Conservation (phyloP, 2,888 invertebrate species). For the Heliconius hortense region DNA sequence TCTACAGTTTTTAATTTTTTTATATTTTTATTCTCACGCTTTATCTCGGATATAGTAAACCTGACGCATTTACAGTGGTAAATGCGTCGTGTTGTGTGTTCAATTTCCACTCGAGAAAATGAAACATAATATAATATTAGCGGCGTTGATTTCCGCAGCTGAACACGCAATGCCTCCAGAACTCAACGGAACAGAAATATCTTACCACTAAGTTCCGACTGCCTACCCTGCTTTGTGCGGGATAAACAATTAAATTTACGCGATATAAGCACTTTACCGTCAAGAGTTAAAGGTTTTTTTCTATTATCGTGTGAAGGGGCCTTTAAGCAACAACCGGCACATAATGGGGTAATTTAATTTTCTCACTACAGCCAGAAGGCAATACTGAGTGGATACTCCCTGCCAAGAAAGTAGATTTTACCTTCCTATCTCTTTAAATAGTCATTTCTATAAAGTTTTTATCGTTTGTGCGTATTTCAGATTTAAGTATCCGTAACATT, state of each 20-base stretch:
- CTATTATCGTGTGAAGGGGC: slow-evolving; percentile 37
- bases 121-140: too few relatives aligned
- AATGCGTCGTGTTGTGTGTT: too few relatives aligned
- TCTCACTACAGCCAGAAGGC: slow-evolving; percentile 59
- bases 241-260: not conserved
- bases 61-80: too few relatives aligned
- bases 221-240: not conserved
- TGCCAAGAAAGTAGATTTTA: slow-evolving; percentile 49
- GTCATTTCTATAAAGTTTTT: slow-evolving; percentile 43
- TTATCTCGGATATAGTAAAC: not conserved
- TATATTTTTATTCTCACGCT: not conserved
- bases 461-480: slow-evolving; percentile 28
- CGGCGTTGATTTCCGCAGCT: too few relatives aligned
- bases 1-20: not conserved
- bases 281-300: slow-evolving; percentile 21
- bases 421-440: slow-evolving; percentile 47
- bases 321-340: slow-evolving; percentile 49
- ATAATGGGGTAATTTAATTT: slow-evolving; percentile 74
- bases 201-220: not conserved
- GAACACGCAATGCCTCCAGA: not conserved
- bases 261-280: not conserved
- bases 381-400: slow-evolving; percentile 49
- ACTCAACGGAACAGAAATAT: not conserved
- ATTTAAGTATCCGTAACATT: slow-evolving; percentile 24
- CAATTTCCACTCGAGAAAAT: too few relatives aligned